phyloP scores from a whole-genome alignment of 2,113 vertebrate genomes.

The Ovis canadensis region DNA sequence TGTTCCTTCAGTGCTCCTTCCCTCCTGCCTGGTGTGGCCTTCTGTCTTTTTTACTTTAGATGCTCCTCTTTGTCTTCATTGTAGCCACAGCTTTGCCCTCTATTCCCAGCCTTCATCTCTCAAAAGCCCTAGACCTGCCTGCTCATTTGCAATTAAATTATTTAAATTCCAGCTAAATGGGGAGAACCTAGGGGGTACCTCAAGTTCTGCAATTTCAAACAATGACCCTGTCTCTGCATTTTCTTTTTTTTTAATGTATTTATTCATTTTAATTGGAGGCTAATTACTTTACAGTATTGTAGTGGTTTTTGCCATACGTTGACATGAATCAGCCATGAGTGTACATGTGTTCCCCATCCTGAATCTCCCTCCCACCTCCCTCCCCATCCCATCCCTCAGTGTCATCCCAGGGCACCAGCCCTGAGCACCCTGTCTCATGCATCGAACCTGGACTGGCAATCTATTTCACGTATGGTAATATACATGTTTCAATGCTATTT shows the following conservation, averaged over 20 bases:
- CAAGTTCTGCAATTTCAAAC: neutral
- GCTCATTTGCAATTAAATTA: neutral
- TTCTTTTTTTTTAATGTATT: neutral
- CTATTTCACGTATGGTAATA: neutral
- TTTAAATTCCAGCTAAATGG: neutral
- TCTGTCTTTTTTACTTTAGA: neutral
- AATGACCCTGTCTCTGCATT: neutral
- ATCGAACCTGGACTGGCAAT: neutral
- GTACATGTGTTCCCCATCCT: neutral
- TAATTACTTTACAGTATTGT: neutral
- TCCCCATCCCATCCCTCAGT: neutral
- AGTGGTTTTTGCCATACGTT: neutral
- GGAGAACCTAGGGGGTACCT: neutral
- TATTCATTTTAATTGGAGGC: neutral
- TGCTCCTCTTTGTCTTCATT: neutral
- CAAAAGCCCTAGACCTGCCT: neutral
- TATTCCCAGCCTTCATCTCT: neutral
- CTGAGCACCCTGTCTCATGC: neutral
- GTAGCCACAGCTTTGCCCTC: neutral
- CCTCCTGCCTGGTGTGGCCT: neutral
- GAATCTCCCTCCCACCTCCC: neutral
- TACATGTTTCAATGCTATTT: neutral
- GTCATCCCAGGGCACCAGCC: neutral
- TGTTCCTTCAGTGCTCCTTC: neutral
- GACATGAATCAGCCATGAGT: neutral